Base-by-base conservation (phyloP, 2,113 vertebrate genomes). In the Lepus timidus region DNA sequence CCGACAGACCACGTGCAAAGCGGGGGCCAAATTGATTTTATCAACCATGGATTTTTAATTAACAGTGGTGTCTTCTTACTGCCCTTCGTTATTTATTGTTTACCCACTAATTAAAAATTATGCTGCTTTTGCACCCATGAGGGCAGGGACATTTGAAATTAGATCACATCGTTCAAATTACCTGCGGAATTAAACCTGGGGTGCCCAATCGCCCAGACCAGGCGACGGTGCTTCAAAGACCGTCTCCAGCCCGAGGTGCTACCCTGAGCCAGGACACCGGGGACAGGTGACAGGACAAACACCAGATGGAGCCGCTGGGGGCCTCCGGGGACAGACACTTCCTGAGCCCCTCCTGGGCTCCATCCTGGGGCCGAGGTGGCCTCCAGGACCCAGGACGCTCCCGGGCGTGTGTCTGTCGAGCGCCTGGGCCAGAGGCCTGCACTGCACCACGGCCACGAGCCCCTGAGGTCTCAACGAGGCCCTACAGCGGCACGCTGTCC, bases 21-120 rank as follows among this genome's bases (percentile, higher is more conserved):
- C 88, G 7, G 31, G 90, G 90, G 92, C 95, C 96, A 92, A 95
- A 96, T 84, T 95, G 95, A 96, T 95, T 97, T 97, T 97, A 95
- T 97, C 90, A 92, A 73, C 90, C 95, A 92, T 83, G 95, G 93
- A 88, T 92, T 96, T 96, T 96, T 97, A 97, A 97, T 96, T 96
- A 97, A 96, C 95, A 94, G 85, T 73, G 82, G 73, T 92, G 93
- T 93, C 95, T 93, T 94, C 95, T 96, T 97, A 87, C 90, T 25
- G 70, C 95, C 93, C 51, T 88, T 93, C 92, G 94, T 91, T 92
- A 96, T 96, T 97, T 95, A 96, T 96, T 97, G 97, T 91, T 97
- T 96, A 97, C 88, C 83, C 94, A 95, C 97, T 96, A 97, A 97
- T 97, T 97, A 96, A 93, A 97, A 96, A 97, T 97, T 95, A 92